Conservation (phyloP, 2,888 invertebrate genomes). For the Drosophila nigritarsus region DNA sequence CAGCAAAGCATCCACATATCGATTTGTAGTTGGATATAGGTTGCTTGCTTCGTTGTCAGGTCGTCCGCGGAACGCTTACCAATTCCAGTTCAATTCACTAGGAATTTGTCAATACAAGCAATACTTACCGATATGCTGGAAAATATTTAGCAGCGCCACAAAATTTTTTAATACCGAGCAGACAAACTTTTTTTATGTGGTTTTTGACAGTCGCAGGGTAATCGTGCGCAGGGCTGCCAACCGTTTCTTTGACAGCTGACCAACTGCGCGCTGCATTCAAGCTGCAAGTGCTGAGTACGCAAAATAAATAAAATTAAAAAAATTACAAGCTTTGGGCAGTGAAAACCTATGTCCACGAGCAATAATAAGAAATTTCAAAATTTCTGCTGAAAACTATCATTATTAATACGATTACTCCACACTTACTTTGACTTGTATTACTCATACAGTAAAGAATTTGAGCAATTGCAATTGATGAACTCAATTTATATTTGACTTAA, state of each 20-base stretch:
- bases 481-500: neutral
- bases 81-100: neutral
- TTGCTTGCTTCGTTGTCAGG: neutral
- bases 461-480: neutral
- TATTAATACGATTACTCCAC: neutral
- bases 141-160: constrained; percentile 74
- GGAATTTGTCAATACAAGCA: neutral
- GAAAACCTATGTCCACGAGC: neutral
- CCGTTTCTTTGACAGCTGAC: constrained; percentile 57
- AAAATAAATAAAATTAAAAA: neutral
- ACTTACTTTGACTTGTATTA: neutral
- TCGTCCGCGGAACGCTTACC: neutral
- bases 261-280: constrained; percentile 37
- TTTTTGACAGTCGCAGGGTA: constrained; percentile 71
- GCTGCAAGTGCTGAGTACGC: neutral
- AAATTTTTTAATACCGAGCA: constrained; percentile 66
- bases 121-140: constrained; percentile 75
- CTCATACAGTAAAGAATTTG: neutral
- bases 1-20: constrained; percentile 36
- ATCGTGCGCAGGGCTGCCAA: constrained; percentile 63
- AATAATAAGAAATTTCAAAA: neutral
- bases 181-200: constrained; percentile 73
- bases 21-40: neutral
- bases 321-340: neutral
- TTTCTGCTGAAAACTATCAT: neutral